Percentiles rank a stretch among this genome's conserved stretches.
Conservation (phyloP, 2,797 vertebrate genomes). For the Oreochromis mossambicus region DNA sequence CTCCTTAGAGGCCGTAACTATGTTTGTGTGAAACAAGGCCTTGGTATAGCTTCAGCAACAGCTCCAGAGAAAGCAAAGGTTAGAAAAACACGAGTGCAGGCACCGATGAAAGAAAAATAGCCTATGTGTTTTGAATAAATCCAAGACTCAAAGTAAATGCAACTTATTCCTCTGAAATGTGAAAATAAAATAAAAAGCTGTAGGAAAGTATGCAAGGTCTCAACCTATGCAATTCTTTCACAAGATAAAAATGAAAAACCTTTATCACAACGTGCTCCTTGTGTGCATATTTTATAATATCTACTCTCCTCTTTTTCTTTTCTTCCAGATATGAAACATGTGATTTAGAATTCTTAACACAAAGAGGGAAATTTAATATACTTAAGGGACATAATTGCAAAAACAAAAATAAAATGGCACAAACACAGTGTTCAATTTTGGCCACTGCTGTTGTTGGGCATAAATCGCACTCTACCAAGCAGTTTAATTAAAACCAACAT, state of each 20-base stretch:
- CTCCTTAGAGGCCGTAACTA: slow-evolving; percentile 21
- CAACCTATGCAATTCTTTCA: neutral
- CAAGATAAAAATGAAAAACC: neutral
- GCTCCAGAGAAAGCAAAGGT: neutral
- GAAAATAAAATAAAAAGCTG: neutral
- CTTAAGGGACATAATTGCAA: neutral
- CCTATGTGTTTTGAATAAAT: neutral
- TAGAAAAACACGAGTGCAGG: neutral
- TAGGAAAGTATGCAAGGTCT: neutral
- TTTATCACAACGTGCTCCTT: neutral
- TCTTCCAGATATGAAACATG: neutral
- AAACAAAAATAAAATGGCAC: neutral
- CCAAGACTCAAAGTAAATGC: neutral
- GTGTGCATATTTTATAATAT: neutral
- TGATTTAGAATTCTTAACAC: neutral
- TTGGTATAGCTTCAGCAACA: neutral
- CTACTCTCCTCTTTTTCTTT: neutral
- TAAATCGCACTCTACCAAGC: neutral
- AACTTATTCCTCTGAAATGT: neutral
- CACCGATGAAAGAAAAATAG: neutral
- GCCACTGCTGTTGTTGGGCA: neutral
- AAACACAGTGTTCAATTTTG: neutral
- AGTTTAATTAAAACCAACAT: slow-evolving; percentile 24
- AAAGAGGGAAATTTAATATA: neutral
- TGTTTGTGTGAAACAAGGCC: slow-evolving; percentile 27